Percentiles rank a stretch among this genome's conserved stretches.
These are phyloP conservation scores for Drosophila phalerata DNA, from an alignment of 2,888 invertebrate genomes.

Conservation along the genomic window DNA sequence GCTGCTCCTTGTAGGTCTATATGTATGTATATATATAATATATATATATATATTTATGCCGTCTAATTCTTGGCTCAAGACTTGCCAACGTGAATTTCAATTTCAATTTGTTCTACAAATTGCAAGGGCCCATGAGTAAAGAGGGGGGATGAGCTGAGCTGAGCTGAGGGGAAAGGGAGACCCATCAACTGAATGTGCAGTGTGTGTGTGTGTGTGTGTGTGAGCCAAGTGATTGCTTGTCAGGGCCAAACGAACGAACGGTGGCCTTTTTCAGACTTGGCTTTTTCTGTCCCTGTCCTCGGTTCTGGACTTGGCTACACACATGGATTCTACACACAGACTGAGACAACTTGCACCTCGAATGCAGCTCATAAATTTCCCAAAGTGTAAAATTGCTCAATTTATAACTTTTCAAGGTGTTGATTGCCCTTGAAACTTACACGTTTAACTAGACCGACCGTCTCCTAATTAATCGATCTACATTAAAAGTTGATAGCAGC, in stretches of 20 bases:
- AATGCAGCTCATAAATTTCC: constrained; percentile 63
- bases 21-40: constrained; percentile 31
- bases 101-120: constrained; percentile 58
- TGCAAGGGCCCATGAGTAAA: constrained; percentile 25
- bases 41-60: constrained; percentile 50
- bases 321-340: not conserved
- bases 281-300: constrained; percentile 19
- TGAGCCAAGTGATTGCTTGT: constrained; percentile 39
- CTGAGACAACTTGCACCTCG: constrained; percentile 46
- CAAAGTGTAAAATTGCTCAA: constrained; percentile 64
- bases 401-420: constrained; percentile 57
- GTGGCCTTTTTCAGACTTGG: constrained; percentile 43
- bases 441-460: not conserved
- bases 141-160: not conserved
- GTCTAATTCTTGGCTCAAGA: constrained; percentile 42
- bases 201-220: constrained; percentile 10
- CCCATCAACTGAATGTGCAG: constrained; percentile 22
- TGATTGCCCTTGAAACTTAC: constrained; percentile 43
- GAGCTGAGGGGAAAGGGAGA: not conserved
- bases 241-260: constrained; percentile 33
- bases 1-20: constrained; percentile 5
- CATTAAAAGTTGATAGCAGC: too few species aligned
- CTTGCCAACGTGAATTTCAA: constrained; percentile 49
- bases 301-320: constrained; percentile 9
- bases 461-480: constrained; percentile 4